phyloP scores from a whole-genome alignment of 2,797 vertebrate genomes.

The Pteropus rufus region DNA sequence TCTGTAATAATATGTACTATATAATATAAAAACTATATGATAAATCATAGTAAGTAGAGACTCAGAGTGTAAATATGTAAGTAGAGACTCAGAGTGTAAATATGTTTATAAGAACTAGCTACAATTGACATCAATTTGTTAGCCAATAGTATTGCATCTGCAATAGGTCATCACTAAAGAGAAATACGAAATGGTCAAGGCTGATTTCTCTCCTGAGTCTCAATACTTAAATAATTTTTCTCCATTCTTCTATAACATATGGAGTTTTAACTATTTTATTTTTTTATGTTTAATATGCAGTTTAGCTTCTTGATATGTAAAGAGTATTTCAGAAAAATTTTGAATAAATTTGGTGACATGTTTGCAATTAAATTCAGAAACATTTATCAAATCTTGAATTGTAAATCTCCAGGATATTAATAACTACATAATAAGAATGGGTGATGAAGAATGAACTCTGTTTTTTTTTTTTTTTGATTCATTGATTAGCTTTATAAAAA shows the following conservation, averaged over 20 bases:
- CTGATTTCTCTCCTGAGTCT: background rate
- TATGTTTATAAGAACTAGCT: background rate
- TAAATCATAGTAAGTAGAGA: background rate
- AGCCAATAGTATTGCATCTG: background rate
- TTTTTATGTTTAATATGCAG: background rate
- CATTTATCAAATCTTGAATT: background rate
- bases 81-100: background rate
- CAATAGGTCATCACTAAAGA: background rate
- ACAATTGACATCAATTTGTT: background rate
- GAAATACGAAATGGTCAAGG: background rate
- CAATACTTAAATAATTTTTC: background rate
- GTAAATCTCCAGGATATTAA: background rate
- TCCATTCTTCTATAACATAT: background rate
- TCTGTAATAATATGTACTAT: background rate
- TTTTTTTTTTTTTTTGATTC: background rate
- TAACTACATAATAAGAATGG: background rate
- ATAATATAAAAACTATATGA: background rate
- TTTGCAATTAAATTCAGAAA: background rate
- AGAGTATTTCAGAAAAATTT: background rate
- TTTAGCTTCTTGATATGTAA: background rate
- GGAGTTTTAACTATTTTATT: background rate
- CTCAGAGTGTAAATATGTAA: background rate
- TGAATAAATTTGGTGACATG: background rate
- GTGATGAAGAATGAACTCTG: background rate
- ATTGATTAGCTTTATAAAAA: background rate